Evolutionary conservation across 2,797 vertebrate genomes (phyloP).

Genomic region (Orestias chungarensis): DNA sequence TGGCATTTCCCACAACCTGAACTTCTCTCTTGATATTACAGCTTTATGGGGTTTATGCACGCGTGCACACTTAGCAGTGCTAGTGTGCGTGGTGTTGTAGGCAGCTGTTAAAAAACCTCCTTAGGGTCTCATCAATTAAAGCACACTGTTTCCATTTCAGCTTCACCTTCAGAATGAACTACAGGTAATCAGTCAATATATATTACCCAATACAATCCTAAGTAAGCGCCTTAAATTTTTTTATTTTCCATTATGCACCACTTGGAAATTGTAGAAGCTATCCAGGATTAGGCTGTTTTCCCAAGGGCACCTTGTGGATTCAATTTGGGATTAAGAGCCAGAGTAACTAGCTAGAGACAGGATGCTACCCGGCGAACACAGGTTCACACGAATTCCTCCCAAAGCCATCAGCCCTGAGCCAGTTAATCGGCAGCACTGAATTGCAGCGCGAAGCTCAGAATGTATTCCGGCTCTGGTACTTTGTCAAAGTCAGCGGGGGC

Average conservation of each 20-base stretch:
- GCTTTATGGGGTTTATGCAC: constrained; percentile 30
- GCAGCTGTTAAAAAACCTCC: constrained; percentile 66
- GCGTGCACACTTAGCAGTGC: constrained; percentile 46
- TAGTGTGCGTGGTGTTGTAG: constrained; percentile 47
- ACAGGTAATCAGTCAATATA: constrained; percentile 62
- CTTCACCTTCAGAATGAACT: constrained; percentile 72
- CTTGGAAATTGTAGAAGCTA: constrained; percentile 63
- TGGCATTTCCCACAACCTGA: constrained; percentile 46
- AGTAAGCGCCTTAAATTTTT: constrained; percentile 50
- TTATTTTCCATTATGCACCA: constrained; percentile 61
- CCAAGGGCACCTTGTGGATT: constrained; percentile 80
- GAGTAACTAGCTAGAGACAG: constrained; percentile 67
- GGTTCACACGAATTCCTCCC: constrained; percentile 48
- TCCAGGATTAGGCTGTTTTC: constrained; percentile 75
- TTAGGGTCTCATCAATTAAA: constrained; percentile 68
- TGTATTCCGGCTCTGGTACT: constrained; percentile 64
- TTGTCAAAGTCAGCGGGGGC: constrained; percentile 74
- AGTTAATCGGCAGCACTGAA: constrained; percentile 66
- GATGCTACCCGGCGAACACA: constrained; percentile 61
- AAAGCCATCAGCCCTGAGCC: constrained; percentile 65
- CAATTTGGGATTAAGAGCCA: constrained; percentile 80
- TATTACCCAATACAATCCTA: constrained; percentile 50
- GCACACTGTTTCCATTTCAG: constrained; percentile 39
- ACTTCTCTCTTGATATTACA: constrained; percentile 58
- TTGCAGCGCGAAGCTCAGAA: constrained; percentile 64